phyloP scores from a whole-genome alignment of 2,888 invertebrate species.

The Lasioglossum leucozonium region DNA sequence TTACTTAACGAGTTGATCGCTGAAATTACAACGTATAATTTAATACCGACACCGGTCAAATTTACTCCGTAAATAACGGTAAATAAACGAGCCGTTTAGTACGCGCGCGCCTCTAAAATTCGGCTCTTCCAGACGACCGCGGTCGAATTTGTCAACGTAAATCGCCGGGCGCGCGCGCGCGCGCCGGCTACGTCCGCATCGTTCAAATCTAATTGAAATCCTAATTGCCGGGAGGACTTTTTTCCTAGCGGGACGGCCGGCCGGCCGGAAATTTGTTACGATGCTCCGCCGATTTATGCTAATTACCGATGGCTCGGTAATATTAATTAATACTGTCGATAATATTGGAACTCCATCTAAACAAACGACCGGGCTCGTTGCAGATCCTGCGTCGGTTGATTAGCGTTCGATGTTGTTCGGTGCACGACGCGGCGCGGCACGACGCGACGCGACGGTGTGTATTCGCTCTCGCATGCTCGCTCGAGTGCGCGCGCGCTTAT shows the following conservation, averaged over 20 bases:
- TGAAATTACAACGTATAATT: conserved; percentile 64
- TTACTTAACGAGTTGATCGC: conserved; percentile 64
- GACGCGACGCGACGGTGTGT: neutral
- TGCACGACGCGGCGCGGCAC: neutral
- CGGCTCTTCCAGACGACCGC: conserved; percentile 50
- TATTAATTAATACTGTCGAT: conserved; percentile 79
- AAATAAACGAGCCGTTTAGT: conserved; percentile 67
- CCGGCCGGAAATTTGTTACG: conserved; percentile 56
- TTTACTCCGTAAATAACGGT: conserved; percentile 62
- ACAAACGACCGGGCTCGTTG: conserved; percentile 78
- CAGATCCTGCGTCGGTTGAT: conserved; percentile 72
- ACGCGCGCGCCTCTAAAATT: conserved; percentile 50
- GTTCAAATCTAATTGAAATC: conserved; percentile 63
- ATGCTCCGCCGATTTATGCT: conserved; percentile 63
- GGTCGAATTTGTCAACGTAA: conserved; percentile 55
- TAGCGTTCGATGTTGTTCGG: conserved; percentile 61
- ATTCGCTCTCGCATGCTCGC: neutral
- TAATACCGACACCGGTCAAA: conserved; percentile 61
- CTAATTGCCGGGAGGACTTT: conserved; percentile 57
- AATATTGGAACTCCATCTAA: conserved; percentile 82
- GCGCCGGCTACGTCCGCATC: conserved; percentile 25
- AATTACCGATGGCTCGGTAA: conserved; percentile 68
- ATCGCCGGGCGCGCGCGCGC: conserved; percentile 34
- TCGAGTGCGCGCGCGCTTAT: neutral
- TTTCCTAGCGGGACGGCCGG: conserved; percentile 12